A percentile compares a stretch with the other conserved stretches of the same genome.
These are phyloP conservation scores for Catharus fuscescens DNA, from an alignment of 2,113 vertebrate species.

Conservation along the genomic window DNA sequence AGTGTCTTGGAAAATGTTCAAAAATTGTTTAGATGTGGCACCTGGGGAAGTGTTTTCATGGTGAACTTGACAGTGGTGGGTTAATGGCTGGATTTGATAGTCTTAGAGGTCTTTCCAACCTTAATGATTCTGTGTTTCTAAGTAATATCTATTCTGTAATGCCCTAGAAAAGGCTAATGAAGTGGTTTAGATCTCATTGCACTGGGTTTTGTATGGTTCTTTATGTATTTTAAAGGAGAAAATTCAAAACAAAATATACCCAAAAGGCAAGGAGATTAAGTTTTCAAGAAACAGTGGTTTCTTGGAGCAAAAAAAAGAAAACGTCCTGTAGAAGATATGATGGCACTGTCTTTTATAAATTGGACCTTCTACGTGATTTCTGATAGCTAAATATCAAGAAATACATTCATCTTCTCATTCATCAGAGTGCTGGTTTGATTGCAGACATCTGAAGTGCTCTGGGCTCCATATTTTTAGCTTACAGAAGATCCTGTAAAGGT, in stretches of 20 bases:
- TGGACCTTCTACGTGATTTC: not conserved
- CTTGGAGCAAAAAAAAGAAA: not conserved
- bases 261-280: not conserved
- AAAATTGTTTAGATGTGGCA: not conserved
- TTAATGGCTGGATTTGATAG: not conserved
- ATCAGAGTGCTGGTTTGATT: not conserved
- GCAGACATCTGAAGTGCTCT: not conserved
- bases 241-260: not conserved
- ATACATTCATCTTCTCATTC: not conserved
- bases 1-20: not conserved
- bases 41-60: not conserved
- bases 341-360: rapidly evolving
- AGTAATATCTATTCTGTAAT: not conserved
- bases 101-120: not conserved
- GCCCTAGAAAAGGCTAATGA: not conserved
- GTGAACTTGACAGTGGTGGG: not conserved
- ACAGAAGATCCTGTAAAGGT: not conserved
- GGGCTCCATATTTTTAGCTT: not conserved
- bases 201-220: not conserved
- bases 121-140: not conserved
- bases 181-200: not conserved
- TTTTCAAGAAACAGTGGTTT: not conserved
- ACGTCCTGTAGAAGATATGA: not conserved
- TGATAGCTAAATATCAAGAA: not conserved
- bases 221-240: not conserved